Evolutionary conservation across 2,888 invertebrate genomes (phyloP).

Genomic region (Xylota sylvarum): DNA sequence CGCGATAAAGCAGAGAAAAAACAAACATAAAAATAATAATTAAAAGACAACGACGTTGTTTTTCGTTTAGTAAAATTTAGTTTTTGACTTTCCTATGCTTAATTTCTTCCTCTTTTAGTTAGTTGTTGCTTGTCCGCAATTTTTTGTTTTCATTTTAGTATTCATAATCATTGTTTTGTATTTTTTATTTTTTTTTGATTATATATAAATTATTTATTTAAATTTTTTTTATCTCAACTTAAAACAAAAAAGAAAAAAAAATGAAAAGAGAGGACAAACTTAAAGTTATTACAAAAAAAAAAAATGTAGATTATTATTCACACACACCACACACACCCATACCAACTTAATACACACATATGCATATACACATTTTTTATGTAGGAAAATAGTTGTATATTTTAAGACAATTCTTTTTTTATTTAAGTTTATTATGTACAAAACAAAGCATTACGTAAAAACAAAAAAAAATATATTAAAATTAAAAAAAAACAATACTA

Average conservation of each 20-base stretch:
- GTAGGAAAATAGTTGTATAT: slow-evolving; percentile 31
- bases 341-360: slow-evolving; percentile 38
- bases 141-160: slow-evolving; percentile 15
- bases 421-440: slow-evolving; percentile 59
- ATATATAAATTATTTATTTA: slow-evolving; percentile 56
- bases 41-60: slow-evolving; percentile 72
- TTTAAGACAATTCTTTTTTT: slow-evolving; percentile 25
- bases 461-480: slow-evolving; percentile 13
- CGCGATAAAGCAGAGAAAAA: slow-evolving; percentile 20
- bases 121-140: slow-evolving; percentile 9
- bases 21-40: slow-evolving; percentile 37
- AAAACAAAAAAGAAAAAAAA: slow-evolving; percentile 1
- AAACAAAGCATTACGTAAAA: slow-evolving; percentile 59
- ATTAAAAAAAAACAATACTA: slow-evolving; percentile 38
- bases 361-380: slow-evolving; percentile 28
- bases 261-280: slow-evolving; percentile 27
- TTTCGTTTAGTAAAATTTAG: slow-evolving; percentile 66
- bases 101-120: slow-evolving; percentile 1
- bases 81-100: slow-evolving; percentile 14
- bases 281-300: slow-evolving; percentile 17
- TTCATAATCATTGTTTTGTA: slow-evolving; percentile 24
- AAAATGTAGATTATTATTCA: slow-evolving; percentile 39
- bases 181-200: slow-evolving; percentile 26
- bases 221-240: slow-evolving; percentile 34
- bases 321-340: slow-evolving; percentile 28